Conservation (phyloP, 2,888 invertebrate genomes). For the Cerastoderma edule region DNA sequence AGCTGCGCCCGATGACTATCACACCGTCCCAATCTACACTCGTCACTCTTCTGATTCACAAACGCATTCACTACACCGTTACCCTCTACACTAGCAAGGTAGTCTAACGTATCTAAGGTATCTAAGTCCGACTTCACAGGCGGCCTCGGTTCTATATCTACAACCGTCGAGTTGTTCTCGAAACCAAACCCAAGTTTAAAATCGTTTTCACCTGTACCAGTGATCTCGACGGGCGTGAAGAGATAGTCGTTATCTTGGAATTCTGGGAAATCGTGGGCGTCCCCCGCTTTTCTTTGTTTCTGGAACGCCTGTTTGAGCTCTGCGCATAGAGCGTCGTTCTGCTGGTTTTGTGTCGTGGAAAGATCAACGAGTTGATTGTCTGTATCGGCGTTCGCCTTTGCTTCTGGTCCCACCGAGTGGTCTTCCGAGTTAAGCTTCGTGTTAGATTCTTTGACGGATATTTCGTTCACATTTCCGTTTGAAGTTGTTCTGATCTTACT, state of each 20-base stretch:
- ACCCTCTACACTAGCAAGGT: conserved; percentile 17
- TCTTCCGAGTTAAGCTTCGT: background rate
- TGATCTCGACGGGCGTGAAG: conserved; percentile 52
- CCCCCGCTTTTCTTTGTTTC: conserved; percentile 7
- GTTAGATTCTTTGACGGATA: background rate
- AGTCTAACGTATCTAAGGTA: background rate
- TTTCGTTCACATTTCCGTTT: conserved; percentile 16
- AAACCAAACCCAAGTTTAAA: background rate
- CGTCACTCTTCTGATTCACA: conserved; percentile 19
- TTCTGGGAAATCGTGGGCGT: conserved; percentile 31
- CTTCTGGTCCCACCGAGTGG: background rate
- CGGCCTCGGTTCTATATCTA: conserved; percentile 14
- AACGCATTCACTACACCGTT: conserved; percentile 16
- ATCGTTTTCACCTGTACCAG: conserved; percentile 39
- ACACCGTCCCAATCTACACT: conserved; percentile 19
- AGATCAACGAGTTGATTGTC: background rate
- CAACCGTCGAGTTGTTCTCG: background rate
- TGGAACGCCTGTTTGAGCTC: conserved; percentile 10
- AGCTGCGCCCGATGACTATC: conserved; percentile 18
- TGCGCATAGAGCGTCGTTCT: conserved; percentile 10
- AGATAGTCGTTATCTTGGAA: conserved; percentile 29
- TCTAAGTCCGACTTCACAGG: conserved; percentile 5
- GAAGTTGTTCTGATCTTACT: background rate
- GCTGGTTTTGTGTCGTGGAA: conserved; percentile 1
- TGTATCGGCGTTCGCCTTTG: too few relatives aligned